Evolutionary conservation across 2,888 invertebrate species (phyloP).

Genomic region (Tetragnatha montana): DNA sequence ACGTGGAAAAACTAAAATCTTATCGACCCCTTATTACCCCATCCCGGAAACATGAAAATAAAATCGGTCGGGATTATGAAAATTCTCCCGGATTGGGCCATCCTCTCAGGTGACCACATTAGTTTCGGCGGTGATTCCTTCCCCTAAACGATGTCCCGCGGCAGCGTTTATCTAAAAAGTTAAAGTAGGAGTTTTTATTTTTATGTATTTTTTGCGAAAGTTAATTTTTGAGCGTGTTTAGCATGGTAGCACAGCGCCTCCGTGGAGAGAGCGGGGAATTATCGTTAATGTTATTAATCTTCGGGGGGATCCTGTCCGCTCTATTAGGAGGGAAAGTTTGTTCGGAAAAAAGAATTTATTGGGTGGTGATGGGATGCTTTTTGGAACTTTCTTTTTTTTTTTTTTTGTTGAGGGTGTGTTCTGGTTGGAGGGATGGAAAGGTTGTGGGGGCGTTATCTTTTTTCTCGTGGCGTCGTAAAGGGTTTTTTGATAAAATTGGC

Average conservation of each 20-base stretch:
- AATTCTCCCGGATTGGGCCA: not conserved
- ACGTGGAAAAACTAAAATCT: not conserved
- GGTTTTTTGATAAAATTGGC: not conserved
- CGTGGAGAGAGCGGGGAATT: constrained; percentile 8
- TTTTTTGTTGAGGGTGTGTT: not conserved
- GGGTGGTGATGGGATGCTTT: not conserved
- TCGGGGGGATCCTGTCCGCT: not conserved
- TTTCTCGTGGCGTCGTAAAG: not conserved
- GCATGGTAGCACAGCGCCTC: constrained; percentile 4
- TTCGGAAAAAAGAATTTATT: not conserved
- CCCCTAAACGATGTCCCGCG: constrained; percentile 19
- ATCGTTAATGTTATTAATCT: constrained; percentile 37
- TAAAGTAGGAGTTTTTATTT: constrained; percentile 4
- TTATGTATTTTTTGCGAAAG: not conserved
- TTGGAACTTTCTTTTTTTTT: not conserved
- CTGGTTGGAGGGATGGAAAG: not conserved
- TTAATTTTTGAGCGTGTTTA: constrained; percentile 1
- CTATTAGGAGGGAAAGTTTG: not conserved
- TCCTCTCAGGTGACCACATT: constrained; percentile 29
- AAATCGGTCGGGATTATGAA: constrained; percentile 38
- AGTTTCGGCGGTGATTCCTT: constrained; percentile 21
- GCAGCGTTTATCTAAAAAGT: constrained; percentile 41
- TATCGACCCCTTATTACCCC: constrained; percentile 30
- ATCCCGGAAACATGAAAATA: not conserved
- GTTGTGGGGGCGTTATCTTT: not conserved